Evolutionary conservation across 2,113 vertebrate genomes (phyloP).

Genomic region (Cranoglanis bouderius): DNA sequence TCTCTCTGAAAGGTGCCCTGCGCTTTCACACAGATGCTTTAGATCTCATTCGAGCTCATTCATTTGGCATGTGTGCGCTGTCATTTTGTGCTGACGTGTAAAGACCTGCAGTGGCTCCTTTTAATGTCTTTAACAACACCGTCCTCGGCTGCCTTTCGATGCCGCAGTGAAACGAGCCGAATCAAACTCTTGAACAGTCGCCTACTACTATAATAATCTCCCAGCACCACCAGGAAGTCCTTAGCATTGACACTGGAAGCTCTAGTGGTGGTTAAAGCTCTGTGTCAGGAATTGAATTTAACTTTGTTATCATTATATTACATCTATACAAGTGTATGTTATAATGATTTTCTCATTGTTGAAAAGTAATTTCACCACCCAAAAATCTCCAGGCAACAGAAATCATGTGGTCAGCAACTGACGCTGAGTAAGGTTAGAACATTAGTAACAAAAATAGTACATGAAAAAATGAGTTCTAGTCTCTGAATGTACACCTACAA

Average conservation of each 20-base stretch:
- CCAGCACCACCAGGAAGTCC: background rate
- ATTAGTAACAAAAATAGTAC: background rate
- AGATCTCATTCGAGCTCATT: constrained; percentile 44
- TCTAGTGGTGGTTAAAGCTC: background rate
- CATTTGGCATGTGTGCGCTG: constrained; percentile 7
- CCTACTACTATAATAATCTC: constrained; percentile 12
- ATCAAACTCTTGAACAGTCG: constrained; percentile 32
- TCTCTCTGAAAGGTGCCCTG: background rate
- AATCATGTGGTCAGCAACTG: background rate
- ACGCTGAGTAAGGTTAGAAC: background rate
- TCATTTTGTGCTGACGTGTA: background rate
- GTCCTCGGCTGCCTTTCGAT: background rate
- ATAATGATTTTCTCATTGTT: background rate
- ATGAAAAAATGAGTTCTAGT: background rate
- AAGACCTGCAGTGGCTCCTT: background rate
- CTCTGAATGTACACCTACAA: constrained; percentile 1
- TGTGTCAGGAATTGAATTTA: background rate
- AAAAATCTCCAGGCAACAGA: background rate
- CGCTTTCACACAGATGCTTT: constrained; percentile 9
- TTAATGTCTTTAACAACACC: constrained; percentile 3
- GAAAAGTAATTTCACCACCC: background rate
- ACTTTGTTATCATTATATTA: background rate
- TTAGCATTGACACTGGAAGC: background rate
- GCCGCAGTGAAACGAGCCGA: constrained; percentile 3
- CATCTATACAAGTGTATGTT: background rate